A percentile compares a stretch with the other conserved stretches of the same genome.
These are phyloP conservation scores for Heliconius charithonia DNA, from an alignment of 2,888 invertebrate genomes.

Conservation along the genomic window DNA sequence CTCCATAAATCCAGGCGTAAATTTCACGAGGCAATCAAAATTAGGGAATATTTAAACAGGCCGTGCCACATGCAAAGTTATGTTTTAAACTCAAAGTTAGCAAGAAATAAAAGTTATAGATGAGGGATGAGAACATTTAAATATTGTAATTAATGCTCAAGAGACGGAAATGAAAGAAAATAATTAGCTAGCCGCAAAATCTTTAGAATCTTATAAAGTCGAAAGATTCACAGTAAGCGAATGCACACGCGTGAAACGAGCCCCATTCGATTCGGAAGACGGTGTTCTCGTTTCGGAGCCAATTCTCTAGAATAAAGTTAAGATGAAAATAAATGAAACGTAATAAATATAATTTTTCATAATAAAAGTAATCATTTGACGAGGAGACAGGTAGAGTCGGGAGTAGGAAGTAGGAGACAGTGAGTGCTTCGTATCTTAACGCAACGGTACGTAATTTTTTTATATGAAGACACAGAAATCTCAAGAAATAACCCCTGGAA, in stretches of 20 bases:
- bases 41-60: conserved; percentile 73
- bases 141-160: conserved; percentile 70
- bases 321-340: conserved; percentile 46
- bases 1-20: conserved; percentile 63
- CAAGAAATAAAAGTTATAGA: conserved; percentile 63
- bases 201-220: conserved; percentile 59
- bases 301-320: conserved; percentile 54
- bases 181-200: conserved; percentile 60
- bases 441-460: not conserved
- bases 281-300: conserved; percentile 60
- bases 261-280: conserved; percentile 59
- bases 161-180: conserved; percentile 57
- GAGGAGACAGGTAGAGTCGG: not conserved
- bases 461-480: not conserved
- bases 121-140: conserved; percentile 60
- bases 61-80: conserved; percentile 70
- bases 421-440: not conserved
- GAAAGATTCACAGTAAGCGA: conserved; percentile 55
- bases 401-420: no score
- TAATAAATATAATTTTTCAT: conserved; percentile 23
- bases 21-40: conserved; percentile 77
- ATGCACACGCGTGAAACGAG: conserved; percentile 65
- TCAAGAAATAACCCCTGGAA: not conserved
- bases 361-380: not conserved
- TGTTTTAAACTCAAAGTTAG: conserved; percentile 62